Evolutionary conservation across 1,140 invertebrate genomes (phyloP), one percentile per base, ranked within the genome.

Genomic region (Drosophila pectinifera): DNA sequence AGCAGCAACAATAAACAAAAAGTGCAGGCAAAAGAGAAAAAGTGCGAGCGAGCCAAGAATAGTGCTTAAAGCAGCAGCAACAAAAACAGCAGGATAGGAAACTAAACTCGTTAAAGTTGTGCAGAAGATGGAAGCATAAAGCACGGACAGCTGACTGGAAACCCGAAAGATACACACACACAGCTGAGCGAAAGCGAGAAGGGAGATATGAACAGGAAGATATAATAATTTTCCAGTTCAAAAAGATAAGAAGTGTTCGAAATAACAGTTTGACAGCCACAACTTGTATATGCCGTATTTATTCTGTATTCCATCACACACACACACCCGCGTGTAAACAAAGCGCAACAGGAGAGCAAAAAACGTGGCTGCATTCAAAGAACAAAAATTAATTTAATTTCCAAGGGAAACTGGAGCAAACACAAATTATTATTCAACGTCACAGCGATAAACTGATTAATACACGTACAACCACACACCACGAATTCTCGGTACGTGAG

Each of bases 41-140:
- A 67, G 73, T 81, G 69, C 43, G 68, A 67, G 83, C 75, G 45
- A 78, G 72, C 62, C 53, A 79, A 86, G 75, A 88, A 86, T 88
- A 86, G 81, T 76, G 77, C 78, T 85, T 81, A 81, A 77, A 51
- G 10, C 34, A 26, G 26, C 58, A 62, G 14, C 67, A 73, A 48
- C 28, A 62, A 28, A 45, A 53, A 73, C 36, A 56, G 16, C 31
- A 54, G 51, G 38, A 72, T 45, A 31, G 69, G 67, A 58, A 73
- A 73, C 72, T 61, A 67, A 86, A 88, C 76, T 89, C 68, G 80
- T 89, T 88, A 77, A 88, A 78, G 84, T 73, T 84, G 79, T 86
- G 83, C 75, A 75, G 63, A 85, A 49, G 61, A 70, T 70, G 65
- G 56, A 88, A 56, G 68, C 67, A 73, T 70, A 89, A 82, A 80